These are phyloP conservation scores for Sympetrum striolatum DNA, from an alignment of 2,888 invertebrate species.

Conservation along the genomic window DNA sequence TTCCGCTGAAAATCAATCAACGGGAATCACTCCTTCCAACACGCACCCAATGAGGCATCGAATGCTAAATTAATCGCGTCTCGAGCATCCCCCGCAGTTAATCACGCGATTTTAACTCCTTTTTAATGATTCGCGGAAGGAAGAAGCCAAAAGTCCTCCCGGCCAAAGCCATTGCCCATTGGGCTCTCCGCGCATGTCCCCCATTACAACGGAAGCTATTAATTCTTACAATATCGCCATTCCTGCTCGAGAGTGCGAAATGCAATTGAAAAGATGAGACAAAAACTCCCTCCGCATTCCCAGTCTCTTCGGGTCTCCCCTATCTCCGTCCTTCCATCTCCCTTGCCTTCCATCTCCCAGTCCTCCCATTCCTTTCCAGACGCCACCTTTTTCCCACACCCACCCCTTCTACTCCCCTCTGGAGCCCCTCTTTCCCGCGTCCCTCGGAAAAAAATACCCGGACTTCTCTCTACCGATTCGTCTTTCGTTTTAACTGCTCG, in stretches of 20 bases:
- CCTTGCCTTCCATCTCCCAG: no score
- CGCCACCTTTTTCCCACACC: neutral
- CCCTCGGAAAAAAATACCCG: conserved; percentile 4
- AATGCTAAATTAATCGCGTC: neutral
- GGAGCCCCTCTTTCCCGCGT: neutral
- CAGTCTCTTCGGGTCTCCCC: neutral
- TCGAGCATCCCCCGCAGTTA: neutral
- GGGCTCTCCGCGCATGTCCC: neutral
- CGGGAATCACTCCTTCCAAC: neutral
- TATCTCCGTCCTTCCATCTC: neutral
- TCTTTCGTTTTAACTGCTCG: neutral
- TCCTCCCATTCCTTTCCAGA: neutral
- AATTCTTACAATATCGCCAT: neutral
- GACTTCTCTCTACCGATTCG: neutral
- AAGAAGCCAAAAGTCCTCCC: neutral
- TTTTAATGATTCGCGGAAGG: neutral
- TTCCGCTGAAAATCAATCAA: neutral
- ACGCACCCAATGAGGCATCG: neutral
- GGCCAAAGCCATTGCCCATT: neutral
- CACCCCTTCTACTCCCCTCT: neutral
- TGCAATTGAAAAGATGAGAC: conserved; percentile 25
- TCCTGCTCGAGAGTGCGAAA: neutral
- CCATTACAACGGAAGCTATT: neutral
- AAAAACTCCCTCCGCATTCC: neutral
- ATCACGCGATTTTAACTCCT: neutral